phyloP scores from a whole-genome alignment of 2,888 invertebrate species.

The Spilarctia lutea region DNA sequence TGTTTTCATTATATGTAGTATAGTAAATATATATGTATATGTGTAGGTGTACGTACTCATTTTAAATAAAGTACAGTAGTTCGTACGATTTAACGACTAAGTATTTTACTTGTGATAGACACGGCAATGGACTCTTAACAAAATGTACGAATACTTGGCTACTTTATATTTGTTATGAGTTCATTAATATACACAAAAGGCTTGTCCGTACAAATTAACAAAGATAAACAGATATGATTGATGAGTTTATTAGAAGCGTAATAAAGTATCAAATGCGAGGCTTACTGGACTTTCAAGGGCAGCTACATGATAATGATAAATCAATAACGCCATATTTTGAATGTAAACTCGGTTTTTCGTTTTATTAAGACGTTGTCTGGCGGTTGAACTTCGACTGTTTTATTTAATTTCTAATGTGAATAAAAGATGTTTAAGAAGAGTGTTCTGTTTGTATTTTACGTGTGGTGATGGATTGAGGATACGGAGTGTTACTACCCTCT shows the following conservation, averaged over 20 bases:
- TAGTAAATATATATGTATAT: too few relatives aligned
- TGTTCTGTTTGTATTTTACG: not conserved
- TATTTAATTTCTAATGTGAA: not conserved
- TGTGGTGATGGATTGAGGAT: too few relatives aligned
- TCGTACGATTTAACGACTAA: too few relatives aligned
- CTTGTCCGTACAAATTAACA: conserved; percentile 1
- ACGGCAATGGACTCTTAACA: not conserved
- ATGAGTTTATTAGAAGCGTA: conserved; percentile 8
- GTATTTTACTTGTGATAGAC: too few relatives aligned
- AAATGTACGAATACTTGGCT: not conserved
- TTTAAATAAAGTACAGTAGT: too few relatives aligned
- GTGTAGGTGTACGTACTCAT: too few relatives aligned
- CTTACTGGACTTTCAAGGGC: conserved; percentile 5
- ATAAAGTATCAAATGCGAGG: conserved; percentile 5
- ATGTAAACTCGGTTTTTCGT: not conserved
- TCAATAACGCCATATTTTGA: conserved; percentile 2
- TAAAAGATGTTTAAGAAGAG: not conserved
- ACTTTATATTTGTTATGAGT: not conserved
- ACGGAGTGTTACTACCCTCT: too few relatives aligned
- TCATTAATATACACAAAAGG: not conserved
- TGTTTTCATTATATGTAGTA: too few relatives aligned
- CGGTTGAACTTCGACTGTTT: not conserved
- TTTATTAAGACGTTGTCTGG: not conserved
- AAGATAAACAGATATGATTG: conserved; percentile 9
- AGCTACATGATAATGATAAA: not conserved